Conservation (phyloP, 2,888 invertebrate genomes). For the Nemotelus nigrinus region DNA sequence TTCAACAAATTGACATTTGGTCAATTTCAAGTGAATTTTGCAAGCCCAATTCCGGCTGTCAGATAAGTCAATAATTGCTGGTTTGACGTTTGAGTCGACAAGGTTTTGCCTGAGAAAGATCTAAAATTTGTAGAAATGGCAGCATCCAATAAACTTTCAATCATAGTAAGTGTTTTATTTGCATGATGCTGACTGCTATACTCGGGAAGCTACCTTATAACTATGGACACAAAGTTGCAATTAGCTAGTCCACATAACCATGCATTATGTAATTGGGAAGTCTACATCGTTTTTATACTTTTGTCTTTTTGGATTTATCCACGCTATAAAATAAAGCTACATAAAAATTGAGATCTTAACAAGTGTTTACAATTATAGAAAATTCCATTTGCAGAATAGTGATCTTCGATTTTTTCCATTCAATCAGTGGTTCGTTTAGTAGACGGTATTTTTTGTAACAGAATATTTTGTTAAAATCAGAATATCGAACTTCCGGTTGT, state of each 20-base stretch:
- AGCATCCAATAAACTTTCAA: slow-evolving; percentile 60
- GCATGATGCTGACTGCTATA: no score
- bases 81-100: slow-evolving; percentile 33
- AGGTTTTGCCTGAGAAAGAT: slow-evolving; percentile 8
- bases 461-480: no score
- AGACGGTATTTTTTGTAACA: no score
- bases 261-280: slow-evolving; percentile 22
- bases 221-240: neutral
- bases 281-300: neutral
- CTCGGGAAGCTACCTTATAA: no score
- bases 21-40: neutral
- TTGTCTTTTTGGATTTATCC: no score
- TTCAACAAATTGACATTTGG: neutral
- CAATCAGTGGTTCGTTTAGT: no score
- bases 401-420: no score
- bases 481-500: no score
- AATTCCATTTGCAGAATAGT: no score
- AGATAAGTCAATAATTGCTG: slow-evolving; percentile 28
- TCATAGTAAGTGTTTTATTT: slow-evolving; percentile 56
- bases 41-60: slow-evolving; percentile 23
- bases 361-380: no score
- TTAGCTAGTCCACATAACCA: slow-evolving; percentile 20
- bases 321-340: no score
- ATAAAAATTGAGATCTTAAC: no score
- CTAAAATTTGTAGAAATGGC: slow-evolving; percentile 57